A percentile compares a stretch with the other conserved stretches of the same genome.
These are phyloP conservation scores for Nymphalis io DNA, from an alignment of 1,140 invertebrate species.

Conservation along the genomic window DNA sequence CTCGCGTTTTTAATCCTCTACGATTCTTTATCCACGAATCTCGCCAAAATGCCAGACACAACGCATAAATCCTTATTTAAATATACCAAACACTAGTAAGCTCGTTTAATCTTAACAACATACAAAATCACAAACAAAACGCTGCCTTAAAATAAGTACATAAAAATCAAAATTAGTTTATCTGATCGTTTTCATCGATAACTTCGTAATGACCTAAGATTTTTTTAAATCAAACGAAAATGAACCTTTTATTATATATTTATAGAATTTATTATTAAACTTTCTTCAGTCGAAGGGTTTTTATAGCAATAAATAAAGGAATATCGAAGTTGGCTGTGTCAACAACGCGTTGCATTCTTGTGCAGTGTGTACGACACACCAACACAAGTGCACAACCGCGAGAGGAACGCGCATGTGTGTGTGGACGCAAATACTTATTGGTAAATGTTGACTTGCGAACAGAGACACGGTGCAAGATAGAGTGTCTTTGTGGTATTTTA, in stretches of 20 bases:
- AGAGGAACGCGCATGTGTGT: conserved; percentile 49
- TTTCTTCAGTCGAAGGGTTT: conserved; percentile 57
- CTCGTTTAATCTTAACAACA: conserved; percentile 23
- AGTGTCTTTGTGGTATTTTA: conserved; percentile 17
- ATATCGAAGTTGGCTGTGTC: conserved; percentile 80
- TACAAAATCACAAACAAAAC: conserved; percentile 23
- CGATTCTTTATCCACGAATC: conserved; percentile 73
- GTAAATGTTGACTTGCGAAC: conserved; percentile 70
- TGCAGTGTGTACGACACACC: conserved; percentile 65
- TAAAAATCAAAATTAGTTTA: conserved; percentile 16
- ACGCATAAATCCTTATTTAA: conserved; percentile 80
- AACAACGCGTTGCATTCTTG: conserved; percentile 80
- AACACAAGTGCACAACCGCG: conserved; percentile 40
- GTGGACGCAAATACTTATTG: conserved; percentile 78
- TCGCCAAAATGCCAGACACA: conserved; percentile 77
- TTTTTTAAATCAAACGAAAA: conserved; percentile 18
- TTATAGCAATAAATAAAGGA: conserved; percentile 80
- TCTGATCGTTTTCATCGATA: neutral
- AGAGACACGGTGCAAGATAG: conserved; percentile 34
- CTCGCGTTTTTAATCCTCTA: conserved; percentile 63
- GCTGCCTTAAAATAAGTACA: conserved; percentile 16
- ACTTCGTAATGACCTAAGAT: conserved; percentile 40
- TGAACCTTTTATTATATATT: neutral
- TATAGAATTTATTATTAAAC: conserved; percentile 41
- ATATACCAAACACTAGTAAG: conserved; percentile 57